phyloP scores from a whole-genome alignment of 2,888 invertebrate species.

The Epinotia bilunana region DNA sequence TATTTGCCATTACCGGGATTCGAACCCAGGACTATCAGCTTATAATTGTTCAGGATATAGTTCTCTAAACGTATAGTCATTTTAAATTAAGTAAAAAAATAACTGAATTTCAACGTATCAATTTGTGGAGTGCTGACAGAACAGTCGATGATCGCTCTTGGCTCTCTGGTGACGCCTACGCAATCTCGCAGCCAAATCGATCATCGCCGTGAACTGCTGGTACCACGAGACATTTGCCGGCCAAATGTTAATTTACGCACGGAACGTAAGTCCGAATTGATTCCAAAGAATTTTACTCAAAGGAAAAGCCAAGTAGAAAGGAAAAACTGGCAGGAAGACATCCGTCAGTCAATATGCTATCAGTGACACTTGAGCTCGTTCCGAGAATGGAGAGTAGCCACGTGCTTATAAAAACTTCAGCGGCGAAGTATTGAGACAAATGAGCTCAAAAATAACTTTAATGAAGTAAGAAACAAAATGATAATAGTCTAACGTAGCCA shows the following conservation, averaged over 20 bases:
- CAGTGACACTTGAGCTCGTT: conserved; percentile 66
- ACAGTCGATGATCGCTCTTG: conserved; percentile 67
- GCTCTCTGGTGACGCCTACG: conserved; percentile 64
- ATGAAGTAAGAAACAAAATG: conserved; percentile 49
- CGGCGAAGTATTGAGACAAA: conserved; percentile 52
- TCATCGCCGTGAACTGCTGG: conserved; percentile 60
- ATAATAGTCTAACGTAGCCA: neutral
- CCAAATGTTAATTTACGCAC: conserved; percentile 49
- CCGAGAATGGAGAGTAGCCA: conserved; percentile 65
- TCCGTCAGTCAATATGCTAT: conserved; percentile 70
- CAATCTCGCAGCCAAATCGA: conserved; percentile 64
- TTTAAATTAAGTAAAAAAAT: neutral
- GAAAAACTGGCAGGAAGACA: conserved; percentile 72
- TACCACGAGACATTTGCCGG: conserved; percentile 49
- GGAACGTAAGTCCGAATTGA: conserved; percentile 48
- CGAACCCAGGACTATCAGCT: too few relatives aligned
- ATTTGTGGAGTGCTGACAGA: conserved; percentile 42
- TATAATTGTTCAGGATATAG: too few relatives aligned
- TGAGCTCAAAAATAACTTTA: conserved; percentile 55
- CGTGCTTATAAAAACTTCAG: conserved; percentile 53
- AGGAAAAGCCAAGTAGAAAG: conserved; percentile 42
- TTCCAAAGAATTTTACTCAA: conserved; percentile 6
- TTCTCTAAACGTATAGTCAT: neutral
- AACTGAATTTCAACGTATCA: conserved; percentile 8
- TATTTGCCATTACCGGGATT: too few relatives aligned